Conservation (phyloP, 2,888 invertebrate genomes). For the Sipha maydis region DNA sequence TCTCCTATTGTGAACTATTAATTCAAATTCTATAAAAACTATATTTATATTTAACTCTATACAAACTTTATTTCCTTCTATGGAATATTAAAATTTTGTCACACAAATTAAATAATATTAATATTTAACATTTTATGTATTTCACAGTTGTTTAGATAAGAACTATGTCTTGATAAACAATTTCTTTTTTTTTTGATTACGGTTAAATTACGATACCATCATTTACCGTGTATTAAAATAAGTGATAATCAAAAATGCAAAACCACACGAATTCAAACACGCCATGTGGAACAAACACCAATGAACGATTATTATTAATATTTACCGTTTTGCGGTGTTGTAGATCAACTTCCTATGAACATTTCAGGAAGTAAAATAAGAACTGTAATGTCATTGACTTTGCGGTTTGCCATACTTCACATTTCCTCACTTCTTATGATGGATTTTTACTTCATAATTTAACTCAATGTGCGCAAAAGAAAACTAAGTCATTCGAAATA, state of each 20-base stretch:
- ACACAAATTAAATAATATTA: neutral
- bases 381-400: conserved; percentile 39
- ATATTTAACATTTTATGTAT: neutral
- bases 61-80: no score
- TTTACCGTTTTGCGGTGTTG: conserved; percentile 53
- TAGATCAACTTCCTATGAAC: neutral
- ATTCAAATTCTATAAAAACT: no score
- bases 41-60: no score
- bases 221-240: conserved; percentile 27
- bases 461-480: neutral
- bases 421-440: neutral
- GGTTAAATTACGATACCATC: neutral
- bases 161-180: neutral
- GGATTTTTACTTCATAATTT: neutral
- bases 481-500: neutral
- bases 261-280: conserved; percentile 44
- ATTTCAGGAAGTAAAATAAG: conserved; percentile 17
- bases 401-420: conserved; percentile 40
- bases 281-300: conserved; percentile 10
- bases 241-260: conserved; percentile 41
- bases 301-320: conserved; percentile 44
- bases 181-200: conserved; percentile 1
- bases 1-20: no score
- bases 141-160: neutral
- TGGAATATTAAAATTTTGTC: no score